A percentile compares a stretch with the other conserved stretches of the same genome.
Conservation (phyloP, 2,113 vertebrate species). For the Regulus satrapa region DNA sequence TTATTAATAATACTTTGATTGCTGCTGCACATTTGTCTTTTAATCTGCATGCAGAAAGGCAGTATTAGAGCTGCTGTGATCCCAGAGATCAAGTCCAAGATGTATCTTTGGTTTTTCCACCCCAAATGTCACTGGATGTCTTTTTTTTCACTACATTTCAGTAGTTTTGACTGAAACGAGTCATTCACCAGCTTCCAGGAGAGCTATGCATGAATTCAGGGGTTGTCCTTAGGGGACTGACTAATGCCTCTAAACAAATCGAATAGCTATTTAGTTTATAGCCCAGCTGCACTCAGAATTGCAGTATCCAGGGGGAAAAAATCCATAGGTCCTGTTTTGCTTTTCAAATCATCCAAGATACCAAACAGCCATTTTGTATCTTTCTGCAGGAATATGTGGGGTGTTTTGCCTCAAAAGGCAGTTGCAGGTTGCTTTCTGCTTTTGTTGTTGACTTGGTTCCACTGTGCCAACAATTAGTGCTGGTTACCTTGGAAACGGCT, state of each 20-base stretch:
- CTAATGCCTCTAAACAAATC: constrained; percentile 9
- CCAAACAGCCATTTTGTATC: background rate
- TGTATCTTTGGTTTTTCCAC: background rate
- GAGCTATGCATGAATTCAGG: background rate
- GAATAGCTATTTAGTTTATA: background rate
- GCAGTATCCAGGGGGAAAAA: background rate
- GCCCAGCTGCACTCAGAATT: background rate
- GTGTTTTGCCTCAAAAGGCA: constrained; percentile 26
- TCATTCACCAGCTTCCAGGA: background rate
- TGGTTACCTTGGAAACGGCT: constrained; percentile 74
- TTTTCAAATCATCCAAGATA: background rate
- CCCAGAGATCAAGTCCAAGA: background rate
- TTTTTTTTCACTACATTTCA: background rate
- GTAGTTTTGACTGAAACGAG: background rate
- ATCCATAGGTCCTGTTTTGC: constrained; percentile 6
- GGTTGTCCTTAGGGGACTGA: background rate
- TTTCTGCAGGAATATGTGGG: constrained; percentile 8
- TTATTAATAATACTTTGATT: background rate
- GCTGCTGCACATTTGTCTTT: background rate
- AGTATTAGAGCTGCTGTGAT: background rate
- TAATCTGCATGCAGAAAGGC: background rate
- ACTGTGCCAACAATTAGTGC: constrained; percentile 66
- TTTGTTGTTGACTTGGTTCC: constrained; percentile 60
- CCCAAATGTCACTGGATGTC: background rate
- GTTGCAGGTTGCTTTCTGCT: constrained; percentile 39